Conservation (phyloP, 2,888 invertebrate genomes). For the Crossocerus cetratus region DNA sequence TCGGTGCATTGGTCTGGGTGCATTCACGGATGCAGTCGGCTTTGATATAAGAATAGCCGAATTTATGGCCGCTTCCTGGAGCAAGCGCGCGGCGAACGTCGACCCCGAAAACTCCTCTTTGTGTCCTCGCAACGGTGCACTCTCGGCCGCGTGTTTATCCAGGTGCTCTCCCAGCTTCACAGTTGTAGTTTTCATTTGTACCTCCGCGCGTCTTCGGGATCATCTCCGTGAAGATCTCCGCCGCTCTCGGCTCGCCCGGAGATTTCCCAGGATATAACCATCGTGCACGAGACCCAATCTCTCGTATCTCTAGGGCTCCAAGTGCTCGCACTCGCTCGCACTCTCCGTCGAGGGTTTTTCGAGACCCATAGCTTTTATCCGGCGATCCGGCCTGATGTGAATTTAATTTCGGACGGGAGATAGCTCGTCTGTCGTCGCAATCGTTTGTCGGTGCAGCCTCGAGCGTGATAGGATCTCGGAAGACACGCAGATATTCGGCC, state of each 20-base stretch:
- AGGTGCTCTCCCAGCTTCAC: too few species aligned
- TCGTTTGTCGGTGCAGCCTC: neutral
- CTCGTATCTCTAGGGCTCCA: too few species aligned
- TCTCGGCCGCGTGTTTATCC: too few species aligned
- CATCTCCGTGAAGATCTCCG: too few species aligned
- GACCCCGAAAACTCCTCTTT: constrained; percentile 14
- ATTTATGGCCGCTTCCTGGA: constrained; percentile 27
- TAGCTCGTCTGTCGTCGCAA: constrained; percentile 6
- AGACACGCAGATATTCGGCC: neutral
- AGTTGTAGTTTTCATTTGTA: too few species aligned
- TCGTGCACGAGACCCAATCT: neutral
- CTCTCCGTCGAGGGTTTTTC: too few species aligned
- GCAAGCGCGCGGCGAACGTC: constrained; percentile 6
- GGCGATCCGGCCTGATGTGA: constrained; percentile 27
- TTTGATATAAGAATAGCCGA: constrained; percentile 11
- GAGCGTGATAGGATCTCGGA: neutral
- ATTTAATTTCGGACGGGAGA: constrained; percentile 34
- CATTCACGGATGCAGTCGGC: constrained; percentile 1
- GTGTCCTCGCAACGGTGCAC: neutral
- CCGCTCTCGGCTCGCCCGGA: neutral
- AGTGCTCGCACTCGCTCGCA: too few species aligned
- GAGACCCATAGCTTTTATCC: too few species aligned
- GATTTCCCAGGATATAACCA: constrained; percentile 14
- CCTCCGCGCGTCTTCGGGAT: too few species aligned
- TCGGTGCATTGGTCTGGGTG: neutral